Conservation (phyloP, 2,888 invertebrate genomes). For the Hydropsyche betteni region DNA sequence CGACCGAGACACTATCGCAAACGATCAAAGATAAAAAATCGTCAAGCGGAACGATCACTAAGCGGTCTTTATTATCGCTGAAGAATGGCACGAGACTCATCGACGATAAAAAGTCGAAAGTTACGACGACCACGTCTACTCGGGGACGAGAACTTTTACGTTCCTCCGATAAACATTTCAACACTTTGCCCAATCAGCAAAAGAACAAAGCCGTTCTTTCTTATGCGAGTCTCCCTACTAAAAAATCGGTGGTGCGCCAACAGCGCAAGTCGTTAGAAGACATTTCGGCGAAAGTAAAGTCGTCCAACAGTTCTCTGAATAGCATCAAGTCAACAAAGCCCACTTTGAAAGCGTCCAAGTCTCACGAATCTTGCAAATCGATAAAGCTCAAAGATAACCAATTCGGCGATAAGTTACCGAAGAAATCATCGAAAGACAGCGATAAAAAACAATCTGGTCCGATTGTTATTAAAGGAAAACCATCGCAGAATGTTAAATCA, state of each 20-base stretch:
- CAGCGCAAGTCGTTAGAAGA: slow-evolving; percentile 42
- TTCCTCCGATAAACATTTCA: slow-evolving; percentile 48
- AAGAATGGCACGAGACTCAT: slow-evolving; percentile 54
- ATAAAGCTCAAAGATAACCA: slow-evolving; percentile 28
- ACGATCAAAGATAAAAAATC: slow-evolving; percentile 59
- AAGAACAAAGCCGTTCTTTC: slow-evolving; percentile 17
- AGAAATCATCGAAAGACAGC: slow-evolving; percentile 21
- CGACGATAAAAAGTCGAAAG: slow-evolving; percentile 60
- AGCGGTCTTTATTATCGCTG: slow-evolving; percentile 59
- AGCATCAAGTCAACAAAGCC: slow-evolving; percentile 43
- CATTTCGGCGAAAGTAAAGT: slow-evolving; percentile 34
- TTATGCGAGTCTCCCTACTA: slow-evolving; percentile 41
- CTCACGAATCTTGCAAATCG: slow-evolving; percentile 15
- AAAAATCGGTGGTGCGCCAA: slow-evolving; percentile 46
- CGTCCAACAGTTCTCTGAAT: slow-evolving; percentile 53
- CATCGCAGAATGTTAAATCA: slow-evolving; percentile 50
- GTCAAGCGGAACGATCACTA: slow-evolving; percentile 57
- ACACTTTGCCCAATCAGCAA: slow-evolving; percentile 26
- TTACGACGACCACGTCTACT: slow-evolving; percentile 58
- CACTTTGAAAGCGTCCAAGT: slow-evolving; percentile 31
- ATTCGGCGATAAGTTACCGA: slow-evolving; percentile 47
- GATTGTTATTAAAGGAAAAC: slow-evolving; percentile 39
- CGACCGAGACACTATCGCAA: slow-evolving; percentile 67
- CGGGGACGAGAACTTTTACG: slow-evolving; percentile 52
- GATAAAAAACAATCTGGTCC: slow-evolving; percentile 31